These are phyloP conservation scores for Sarcophaga subvicina DNA, from an alignment of 2,888 invertebrate genomes.

Conservation along the genomic window DNA sequence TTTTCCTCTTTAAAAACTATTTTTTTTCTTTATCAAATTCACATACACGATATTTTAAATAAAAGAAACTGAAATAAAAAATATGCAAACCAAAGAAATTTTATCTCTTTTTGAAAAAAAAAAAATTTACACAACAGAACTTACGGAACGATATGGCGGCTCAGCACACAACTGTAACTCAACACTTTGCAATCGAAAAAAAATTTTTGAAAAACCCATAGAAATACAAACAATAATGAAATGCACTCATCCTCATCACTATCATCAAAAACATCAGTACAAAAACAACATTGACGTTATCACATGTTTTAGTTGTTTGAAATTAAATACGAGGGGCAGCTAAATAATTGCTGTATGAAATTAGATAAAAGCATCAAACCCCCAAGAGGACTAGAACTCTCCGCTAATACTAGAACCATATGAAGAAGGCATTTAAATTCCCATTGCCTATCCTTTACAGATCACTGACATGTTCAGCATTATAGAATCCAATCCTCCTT, in stretches of 20 bases:
- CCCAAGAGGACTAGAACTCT: no score
- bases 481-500: no score
- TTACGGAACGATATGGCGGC: neutral
- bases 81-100: conserved; percentile 21
- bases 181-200: conserved; percentile 41
- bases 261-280: conserved; percentile 23
- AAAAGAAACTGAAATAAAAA: neutral
- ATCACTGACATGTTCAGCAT: no score
- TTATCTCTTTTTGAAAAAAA: conserved; percentile 6
- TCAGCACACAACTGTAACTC: conserved; percentile 25
- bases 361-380: no score
- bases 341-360: neutral
- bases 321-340: neutral
- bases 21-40: neutral
- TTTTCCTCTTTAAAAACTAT: neutral
- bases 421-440: no score
- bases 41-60: neutral
- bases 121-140: conserved; percentile 3
- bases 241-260: conserved; percentile 40
- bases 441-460: no score
- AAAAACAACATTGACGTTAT: conserved; percentile 10
- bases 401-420: no score
- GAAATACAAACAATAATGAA: conserved; percentile 51
- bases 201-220: conserved; percentile 30
- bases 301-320: conserved; percentile 9